phyloP scores from a whole-genome alignment of 2,797 vertebrate genomes.

The Oceanodroma leucorhoa region DNA sequence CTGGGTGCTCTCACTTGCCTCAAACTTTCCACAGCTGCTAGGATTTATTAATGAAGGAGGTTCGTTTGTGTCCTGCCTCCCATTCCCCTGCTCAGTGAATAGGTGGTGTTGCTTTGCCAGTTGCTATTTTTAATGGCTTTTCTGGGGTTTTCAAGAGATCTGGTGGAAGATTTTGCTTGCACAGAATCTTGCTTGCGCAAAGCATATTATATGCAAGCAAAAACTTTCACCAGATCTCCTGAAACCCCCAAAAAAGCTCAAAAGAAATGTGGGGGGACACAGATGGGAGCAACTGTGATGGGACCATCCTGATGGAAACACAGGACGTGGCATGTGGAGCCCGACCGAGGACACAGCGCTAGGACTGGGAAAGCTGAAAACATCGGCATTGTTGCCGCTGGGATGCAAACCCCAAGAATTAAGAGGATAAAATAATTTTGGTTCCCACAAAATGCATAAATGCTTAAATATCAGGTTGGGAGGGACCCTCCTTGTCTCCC shows the following conservation, averaged over 20 bases:
- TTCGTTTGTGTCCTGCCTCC: conserved; percentile 19
- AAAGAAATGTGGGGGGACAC: neutral
- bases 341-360: fast-evolving
- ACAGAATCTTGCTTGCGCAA: too few relatives aligned
- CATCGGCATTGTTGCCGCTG: neutral
- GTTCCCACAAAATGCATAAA: neutral
- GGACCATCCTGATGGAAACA: neutral
- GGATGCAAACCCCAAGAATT: neutral
- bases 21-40: conserved; percentile 81
- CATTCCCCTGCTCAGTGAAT: neutral
- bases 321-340: fast-evolving
- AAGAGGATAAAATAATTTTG: neutral
- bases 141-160: neutral
- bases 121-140: neutral
- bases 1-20: conserved; percentile 77
- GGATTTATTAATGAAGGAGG: conserved; percentile 65
- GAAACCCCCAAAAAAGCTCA: neutral
- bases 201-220: neutral
- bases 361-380: neutral
- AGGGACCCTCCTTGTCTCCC: neutral
- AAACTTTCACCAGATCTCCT: neutral
- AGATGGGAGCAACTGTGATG: neutral
- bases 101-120: neutral
- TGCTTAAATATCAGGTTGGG: neutral
- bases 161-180: neutral